These are phyloP conservation scores for Acrocyrtus sp. DNA, from an alignment of 2,888 invertebrate species.

Conservation along the genomic window DNA sequence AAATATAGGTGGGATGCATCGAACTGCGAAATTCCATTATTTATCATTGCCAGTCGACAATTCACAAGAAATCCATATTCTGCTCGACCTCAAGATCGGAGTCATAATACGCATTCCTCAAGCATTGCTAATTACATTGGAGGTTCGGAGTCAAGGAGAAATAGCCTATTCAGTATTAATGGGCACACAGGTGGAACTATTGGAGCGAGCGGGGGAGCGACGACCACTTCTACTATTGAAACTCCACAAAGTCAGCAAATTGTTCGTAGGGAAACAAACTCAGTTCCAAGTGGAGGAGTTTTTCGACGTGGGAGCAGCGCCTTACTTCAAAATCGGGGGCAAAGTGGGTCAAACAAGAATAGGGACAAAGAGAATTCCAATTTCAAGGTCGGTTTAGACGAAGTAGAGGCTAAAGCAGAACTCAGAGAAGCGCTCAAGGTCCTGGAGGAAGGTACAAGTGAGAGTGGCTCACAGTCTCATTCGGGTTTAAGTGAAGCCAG, in stretches of 20 bases:
- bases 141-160: conserved; percentile 30
- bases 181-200: no score
- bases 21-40: conserved; percentile 58
- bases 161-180: conserved; percentile 14
- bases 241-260: neutral
- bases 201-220: no score
- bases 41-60: conserved; percentile 60
- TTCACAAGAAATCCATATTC: conserved; percentile 36
- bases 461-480: no score
- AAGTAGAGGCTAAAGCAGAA: conserved; percentile 58
- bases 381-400: conserved; percentile 54
- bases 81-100: neutral
- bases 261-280: conserved; percentile 7
- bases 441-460: conserved; percentile 56
- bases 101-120: no score
- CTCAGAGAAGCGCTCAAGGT: conserved; percentile 56
- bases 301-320: neutral
- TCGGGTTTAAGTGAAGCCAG: no score
- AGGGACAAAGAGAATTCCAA: neutral
- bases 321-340: neutral
- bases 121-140: no score
- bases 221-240: no score
- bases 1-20: conserved; percentile 59
- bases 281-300: neutral
- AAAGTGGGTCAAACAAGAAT: neutral